phyloP scores from a whole-genome alignment of 2,797 vertebrate species.

The Catamblyrhynchus diadema region DNA sequence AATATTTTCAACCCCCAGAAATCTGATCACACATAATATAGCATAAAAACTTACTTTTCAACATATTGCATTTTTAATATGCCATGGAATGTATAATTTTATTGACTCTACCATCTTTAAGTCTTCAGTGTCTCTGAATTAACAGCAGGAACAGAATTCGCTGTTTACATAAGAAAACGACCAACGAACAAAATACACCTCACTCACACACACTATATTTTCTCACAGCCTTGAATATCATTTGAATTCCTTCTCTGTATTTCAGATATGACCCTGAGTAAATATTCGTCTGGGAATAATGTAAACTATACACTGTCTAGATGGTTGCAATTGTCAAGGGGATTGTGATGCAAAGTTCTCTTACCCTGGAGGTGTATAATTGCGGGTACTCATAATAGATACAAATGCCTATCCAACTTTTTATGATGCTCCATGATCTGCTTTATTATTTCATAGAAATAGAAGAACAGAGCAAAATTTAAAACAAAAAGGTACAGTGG shows the following conservation, averaged over 20 bases:
- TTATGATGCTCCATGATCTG: background rate
- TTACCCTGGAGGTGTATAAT: background rate
- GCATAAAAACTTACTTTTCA: background rate
- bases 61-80: background rate
- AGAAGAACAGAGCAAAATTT: background rate
- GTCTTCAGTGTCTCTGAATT: background rate
- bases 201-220: background rate
- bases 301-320: background rate
- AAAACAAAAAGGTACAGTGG: background rate
- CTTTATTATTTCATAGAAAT: background rate
- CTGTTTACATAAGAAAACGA: background rate
- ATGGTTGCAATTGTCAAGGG: background rate
- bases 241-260: background rate
- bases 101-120: background rate
- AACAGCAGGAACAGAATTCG: background rate
- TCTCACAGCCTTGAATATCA: background rate
- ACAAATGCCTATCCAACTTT: background rate
- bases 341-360: background rate
- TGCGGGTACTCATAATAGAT: conserved; percentile 24
- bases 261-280: background rate
- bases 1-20: background rate
- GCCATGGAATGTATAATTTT: background rate
- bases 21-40: background rate
- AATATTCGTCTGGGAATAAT: background rate
- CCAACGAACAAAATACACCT: background rate